Evolutionary conservation across 2,113 vertebrate species (phyloP).

Genomic region (Archilochus colubris): DNA sequence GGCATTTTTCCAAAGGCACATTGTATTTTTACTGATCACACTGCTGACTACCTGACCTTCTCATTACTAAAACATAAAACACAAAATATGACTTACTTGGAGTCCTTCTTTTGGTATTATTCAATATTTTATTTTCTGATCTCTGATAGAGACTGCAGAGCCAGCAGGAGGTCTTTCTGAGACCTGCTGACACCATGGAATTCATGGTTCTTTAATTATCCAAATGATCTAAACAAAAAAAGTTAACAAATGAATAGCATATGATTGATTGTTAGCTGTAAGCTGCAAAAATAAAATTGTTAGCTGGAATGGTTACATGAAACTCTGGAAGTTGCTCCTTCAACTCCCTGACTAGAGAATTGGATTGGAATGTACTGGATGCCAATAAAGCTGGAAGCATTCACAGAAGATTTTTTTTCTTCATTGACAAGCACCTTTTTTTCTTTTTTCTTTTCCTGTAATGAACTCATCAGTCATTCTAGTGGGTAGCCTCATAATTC

Average conservation of each 20-base stretch:
- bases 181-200: constrained; percentile 47
- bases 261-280: constrained; percentile 43
- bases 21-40: constrained; percentile 53
- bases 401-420: not conserved
- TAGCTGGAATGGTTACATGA: not conserved
- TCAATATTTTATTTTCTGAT: constrained; percentile 47
- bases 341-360: not conserved
- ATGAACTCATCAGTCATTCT: not conserved
- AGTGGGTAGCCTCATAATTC: not conserved
- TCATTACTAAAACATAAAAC: constrained; percentile 42
- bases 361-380: not conserved
- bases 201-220: constrained; percentile 50
- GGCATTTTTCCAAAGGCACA: constrained; percentile 42
- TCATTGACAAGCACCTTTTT: not conserved
- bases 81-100: constrained; percentile 43
- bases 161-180: constrained; percentile 49
- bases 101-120: constrained; percentile 11
- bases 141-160: constrained; percentile 29
- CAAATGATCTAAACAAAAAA: constrained; percentile 61
- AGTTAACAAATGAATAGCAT: constrained; percentile 4
- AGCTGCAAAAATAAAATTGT: constrained; percentile 45
- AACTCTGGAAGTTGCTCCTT: not conserved
- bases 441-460: not conserved
- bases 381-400: not conserved
- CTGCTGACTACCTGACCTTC: constrained; percentile 46